Evolutionary conservation across 1,140 invertebrate genomes (phyloP).

Genomic region (Lerema accius): DNA sequence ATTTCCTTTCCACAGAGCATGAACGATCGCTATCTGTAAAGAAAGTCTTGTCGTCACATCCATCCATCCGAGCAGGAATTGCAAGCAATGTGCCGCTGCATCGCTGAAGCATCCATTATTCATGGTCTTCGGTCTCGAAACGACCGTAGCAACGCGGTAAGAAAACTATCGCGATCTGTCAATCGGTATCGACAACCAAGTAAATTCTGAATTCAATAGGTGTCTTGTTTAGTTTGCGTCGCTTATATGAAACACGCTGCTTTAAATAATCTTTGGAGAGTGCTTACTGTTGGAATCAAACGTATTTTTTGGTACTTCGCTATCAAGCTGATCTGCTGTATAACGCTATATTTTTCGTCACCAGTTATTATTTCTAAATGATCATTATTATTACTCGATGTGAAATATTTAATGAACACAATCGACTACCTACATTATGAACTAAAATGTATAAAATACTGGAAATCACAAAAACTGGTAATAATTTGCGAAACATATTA

Average conservation of each 20-base stretch:
- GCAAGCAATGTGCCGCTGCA: neutral
- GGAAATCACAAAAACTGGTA: neutral
- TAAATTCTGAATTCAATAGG: constrained; percentile 12
- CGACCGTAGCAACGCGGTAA: constrained; percentile 16
- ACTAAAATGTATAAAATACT: neutral
- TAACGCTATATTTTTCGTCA: too few relatives aligned
- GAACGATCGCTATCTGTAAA: neutral
- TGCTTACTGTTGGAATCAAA: too few relatives aligned
- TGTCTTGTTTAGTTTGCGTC: neutral
- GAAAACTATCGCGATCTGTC: constrained; percentile 20
- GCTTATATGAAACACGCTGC: neutral
- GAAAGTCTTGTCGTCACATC: constrained; percentile 21
- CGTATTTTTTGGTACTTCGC: too few relatives aligned
- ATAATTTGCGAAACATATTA: neutral
- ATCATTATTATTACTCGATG: too few relatives aligned
- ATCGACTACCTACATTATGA: neutral
- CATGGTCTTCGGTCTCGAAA: constrained; percentile 18
- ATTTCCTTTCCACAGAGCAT: constrained; percentile 17
- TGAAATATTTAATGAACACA: too few relatives aligned
- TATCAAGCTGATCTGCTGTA: too few relatives aligned
- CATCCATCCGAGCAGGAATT: constrained; percentile 13
- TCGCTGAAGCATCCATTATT: constrained; percentile 23
- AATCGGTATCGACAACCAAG: constrained; percentile 22
- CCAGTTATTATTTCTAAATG: too few relatives aligned
- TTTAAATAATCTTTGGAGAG: neutral